Percentiles rank a stretch among this genome's conserved stretches.
These are phyloP conservation scores for Drosophila varians DNA, from an alignment of 1,140 invertebrate genomes.

Conservation along the genomic window DNA sequence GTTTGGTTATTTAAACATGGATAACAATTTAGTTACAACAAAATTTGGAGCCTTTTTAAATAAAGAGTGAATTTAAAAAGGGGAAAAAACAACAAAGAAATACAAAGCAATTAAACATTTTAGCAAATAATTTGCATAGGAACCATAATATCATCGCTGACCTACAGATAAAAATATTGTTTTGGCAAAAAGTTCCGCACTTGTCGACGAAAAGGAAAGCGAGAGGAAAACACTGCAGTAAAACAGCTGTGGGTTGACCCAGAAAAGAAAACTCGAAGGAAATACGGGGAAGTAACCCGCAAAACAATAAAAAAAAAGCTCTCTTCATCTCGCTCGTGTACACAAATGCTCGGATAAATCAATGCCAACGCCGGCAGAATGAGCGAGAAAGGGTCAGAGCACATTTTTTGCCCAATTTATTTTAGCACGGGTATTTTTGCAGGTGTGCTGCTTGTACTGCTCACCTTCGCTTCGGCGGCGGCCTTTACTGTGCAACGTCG, in stretches of 20 bases:
- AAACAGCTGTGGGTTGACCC: conserved; percentile 36
- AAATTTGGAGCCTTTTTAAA: too few species aligned
- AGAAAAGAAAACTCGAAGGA: conserved; percentile 6
- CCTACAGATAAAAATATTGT: too few species aligned
- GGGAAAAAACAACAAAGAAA: too few species aligned
- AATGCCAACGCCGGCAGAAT: conserved; percentile 19
- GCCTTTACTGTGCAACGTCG: conserved; percentile 55
- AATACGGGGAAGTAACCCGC: conserved; percentile 3
- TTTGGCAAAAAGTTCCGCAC: not conserved
- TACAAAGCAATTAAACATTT: too few species aligned
- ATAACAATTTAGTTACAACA: too few species aligned
- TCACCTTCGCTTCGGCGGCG: conserved; percentile 60
- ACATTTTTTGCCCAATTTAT: conserved; percentile 12
- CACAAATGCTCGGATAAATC: conserved; percentile 9
- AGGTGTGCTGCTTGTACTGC: conserved; percentile 10
- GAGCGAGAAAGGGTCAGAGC: conserved; percentile 3
- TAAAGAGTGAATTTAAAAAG: too few species aligned
- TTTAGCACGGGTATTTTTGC: not conserved
- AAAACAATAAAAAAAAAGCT: not conserved
- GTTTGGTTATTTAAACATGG: too few species aligned
- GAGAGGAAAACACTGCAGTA: conserved; percentile 40
- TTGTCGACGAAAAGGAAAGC: conserved; percentile 4
- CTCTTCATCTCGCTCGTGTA: not conserved
- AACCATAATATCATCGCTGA: not conserved
- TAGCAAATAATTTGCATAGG: too few species aligned